Conservation (phyloP, 1,140 invertebrate species). For the Centruroides vittatus region DNA sequence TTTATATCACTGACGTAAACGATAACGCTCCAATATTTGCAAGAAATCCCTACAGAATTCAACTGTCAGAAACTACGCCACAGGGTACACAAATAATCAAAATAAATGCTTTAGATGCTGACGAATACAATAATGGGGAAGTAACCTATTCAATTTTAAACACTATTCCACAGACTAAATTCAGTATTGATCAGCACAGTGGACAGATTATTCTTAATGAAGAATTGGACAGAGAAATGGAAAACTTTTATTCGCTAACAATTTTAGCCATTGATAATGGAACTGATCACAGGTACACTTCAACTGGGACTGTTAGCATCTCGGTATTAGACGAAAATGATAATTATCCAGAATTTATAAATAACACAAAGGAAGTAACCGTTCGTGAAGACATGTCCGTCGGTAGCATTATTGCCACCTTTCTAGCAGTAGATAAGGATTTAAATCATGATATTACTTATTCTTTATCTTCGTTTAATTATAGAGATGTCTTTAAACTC, state of each 20-base stretch:
- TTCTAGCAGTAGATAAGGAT: constrained; percentile 79
- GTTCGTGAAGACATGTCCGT: constrained; percentile 67
- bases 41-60: constrained; percentile 25
- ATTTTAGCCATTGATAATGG: constrained; percentile 56
- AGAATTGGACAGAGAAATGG: constrained; percentile 65
- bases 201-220: constrained; percentile 65
- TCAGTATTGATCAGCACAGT: constrained; percentile 68
- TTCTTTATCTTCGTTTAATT: constrained; percentile 66
- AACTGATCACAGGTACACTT: background rate
- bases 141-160: constrained; percentile 53
- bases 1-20: constrained; percentile 82
- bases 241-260: constrained; percentile 56
- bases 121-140: constrained; percentile 78
- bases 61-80: background rate
- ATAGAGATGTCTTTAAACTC: constrained; percentile 69
- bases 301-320: background rate
- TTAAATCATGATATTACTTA: constrained; percentile 76
- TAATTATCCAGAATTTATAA: constrained; percentile 5
- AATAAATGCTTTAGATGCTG: constrained; percentile 62
- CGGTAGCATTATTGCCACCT: constrained; percentile 66
- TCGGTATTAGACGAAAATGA: constrained; percentile 74
- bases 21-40: constrained; percentile 73
- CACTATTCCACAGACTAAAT: constrained; percentile 43
- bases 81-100: constrained; percentile 40
- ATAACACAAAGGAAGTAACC: constrained; percentile 23